phyloP scores from a whole-genome alignment of 2,888 invertebrate genomes.

The Stenoptilia bipunctidactyla region DNA sequence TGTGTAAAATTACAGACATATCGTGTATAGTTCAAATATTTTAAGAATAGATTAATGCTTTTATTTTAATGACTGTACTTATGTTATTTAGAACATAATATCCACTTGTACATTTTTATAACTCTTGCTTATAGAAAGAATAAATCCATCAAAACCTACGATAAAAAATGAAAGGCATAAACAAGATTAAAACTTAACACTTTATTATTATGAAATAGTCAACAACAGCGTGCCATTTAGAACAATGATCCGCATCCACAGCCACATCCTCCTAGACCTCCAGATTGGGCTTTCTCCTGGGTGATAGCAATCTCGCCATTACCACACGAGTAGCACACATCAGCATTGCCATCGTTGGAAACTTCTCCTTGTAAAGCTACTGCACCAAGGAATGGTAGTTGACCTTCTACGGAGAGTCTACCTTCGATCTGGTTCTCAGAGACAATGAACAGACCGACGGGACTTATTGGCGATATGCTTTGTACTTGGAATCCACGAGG shows the following conservation, averaged over 20 bases:
- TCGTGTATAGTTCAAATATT: too few species aligned
- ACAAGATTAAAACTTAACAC: too few species aligned
- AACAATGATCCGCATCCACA: background rate
- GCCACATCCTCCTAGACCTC: background rate
- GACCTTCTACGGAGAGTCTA: constrained; percentile 22
- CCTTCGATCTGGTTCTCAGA: constrained; percentile 31
- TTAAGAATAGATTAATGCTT: too few species aligned
- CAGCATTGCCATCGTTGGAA: constrained; percentile 22
- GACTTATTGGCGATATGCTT: constrained; percentile 25
- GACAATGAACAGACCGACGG: constrained; percentile 24
- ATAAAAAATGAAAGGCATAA: too few species aligned
- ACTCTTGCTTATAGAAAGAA: too few species aligned
- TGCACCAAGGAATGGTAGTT: constrained; percentile 30
- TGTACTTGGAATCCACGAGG: constrained; percentile 16
- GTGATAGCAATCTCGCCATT: constrained; percentile 20
- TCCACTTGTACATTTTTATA: too few species aligned
- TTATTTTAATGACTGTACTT: too few species aligned
- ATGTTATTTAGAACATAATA: too few species aligned
- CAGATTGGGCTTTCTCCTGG: constrained; percentile 8
- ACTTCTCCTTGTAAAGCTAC: constrained; percentile 26
- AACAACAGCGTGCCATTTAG: too few species aligned
- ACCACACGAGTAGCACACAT: constrained; percentile 21
- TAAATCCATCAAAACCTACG: too few species aligned
- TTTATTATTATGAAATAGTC: too few species aligned
- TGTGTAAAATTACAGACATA: too few species aligned